Percentiles rank a stretch among this genome's conserved stretches.
These are phyloP conservation scores for Gymnogyps californianus DNA, from an alignment of 2,113 vertebrate genomes.

Conservation along the genomic window DNA sequence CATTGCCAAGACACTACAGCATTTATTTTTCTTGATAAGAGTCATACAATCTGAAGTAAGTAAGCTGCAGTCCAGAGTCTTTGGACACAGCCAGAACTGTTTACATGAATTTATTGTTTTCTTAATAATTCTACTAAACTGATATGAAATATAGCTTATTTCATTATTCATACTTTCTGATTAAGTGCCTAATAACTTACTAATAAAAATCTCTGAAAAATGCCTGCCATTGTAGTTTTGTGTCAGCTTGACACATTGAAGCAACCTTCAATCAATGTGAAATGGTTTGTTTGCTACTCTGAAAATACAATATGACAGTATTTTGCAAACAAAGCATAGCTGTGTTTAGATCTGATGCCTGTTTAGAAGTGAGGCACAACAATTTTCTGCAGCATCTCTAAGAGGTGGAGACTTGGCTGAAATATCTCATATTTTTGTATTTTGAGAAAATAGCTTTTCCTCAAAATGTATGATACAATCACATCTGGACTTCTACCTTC, in stretches of 20 bases:
- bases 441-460: background rate
- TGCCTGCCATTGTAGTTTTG: background rate
- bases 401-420: background rate
- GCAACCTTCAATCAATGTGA: background rate
- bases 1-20: conserved; percentile 92
- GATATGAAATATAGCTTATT: background rate
- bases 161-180: background rate
- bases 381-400: background rate
- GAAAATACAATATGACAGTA: background rate
- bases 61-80: background rate
- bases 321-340: background rate
- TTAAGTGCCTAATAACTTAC: background rate
- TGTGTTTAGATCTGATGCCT: background rate
- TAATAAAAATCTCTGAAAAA: background rate
- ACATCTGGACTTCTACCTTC: background rate
- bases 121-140: background rate
- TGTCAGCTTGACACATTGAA: background rate
- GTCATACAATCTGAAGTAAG: conserved; percentile 94
- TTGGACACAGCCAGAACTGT: background rate
- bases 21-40: conserved; percentile 93
- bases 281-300: background rate
- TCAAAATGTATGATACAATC: background rate
- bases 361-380: background rate
- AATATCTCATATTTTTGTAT: background rate
- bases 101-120: background rate